These are phyloP conservation scores for Festucalex cinctus DNA, from an alignment of 2,113 vertebrate genomes.

Conservation along the genomic window DNA sequence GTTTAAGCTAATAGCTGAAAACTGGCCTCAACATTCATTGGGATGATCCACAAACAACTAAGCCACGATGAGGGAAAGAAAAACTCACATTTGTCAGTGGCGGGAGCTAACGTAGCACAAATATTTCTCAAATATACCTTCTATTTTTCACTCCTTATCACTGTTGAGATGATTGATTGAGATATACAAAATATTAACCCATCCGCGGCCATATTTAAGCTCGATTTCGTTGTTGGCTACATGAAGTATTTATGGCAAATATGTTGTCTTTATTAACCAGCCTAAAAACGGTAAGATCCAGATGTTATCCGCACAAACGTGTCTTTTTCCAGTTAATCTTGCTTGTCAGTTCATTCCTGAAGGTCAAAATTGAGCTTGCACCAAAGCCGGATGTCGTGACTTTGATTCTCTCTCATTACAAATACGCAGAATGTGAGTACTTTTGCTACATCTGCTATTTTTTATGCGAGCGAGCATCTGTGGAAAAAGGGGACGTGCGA, in stretches of 20 bases:
- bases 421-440: not conserved
- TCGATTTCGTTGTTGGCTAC: too few species aligned
- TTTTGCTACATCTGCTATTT: not conserved
- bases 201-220: too few species aligned
- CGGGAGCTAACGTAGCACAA: not conserved
- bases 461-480: constrained; percentile 1
- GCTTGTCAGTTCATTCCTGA: too few species aligned
- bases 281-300: not conserved
- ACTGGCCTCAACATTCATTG: constrained; percentile 31
- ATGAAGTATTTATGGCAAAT: too few species aligned
- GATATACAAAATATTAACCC: too few species aligned
- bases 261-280: not conserved
- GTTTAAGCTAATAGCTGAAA: constrained; percentile 25
- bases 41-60: constrained; percentile 13
- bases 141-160: too few species aligned
- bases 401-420: too few species aligned
- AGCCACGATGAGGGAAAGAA: constrained; percentile 10
- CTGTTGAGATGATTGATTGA: too few species aligned
- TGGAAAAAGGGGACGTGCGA: constrained; percentile 26
- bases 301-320: too few species aligned
- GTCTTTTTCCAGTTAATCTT: too few species aligned
- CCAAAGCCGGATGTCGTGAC: too few species aligned
- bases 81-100: not conserved
- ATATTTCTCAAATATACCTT: not conserved
- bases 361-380: too few species aligned